Conservation (phyloP, 2,797 vertebrate genomes). For the Antrozous pallidus region DNA sequence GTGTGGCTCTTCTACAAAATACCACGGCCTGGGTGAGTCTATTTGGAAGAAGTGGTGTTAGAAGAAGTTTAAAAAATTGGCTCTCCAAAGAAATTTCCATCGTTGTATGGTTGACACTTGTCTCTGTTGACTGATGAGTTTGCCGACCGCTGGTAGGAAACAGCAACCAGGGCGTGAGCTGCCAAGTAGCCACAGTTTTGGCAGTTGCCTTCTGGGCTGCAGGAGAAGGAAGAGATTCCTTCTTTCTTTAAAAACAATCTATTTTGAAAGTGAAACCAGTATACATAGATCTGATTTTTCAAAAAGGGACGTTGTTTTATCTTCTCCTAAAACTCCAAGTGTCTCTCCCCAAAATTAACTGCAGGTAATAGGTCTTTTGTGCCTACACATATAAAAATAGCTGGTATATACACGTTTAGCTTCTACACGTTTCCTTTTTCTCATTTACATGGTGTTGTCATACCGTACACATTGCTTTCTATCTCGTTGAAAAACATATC, state of each 20-base stretch:
- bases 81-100: no score
- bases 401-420: background rate
- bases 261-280: background rate
- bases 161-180: background rate
- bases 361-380: background rate
- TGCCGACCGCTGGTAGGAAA: background rate
- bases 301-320: background rate
- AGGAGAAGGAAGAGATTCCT: background rate
- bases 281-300: background rate
- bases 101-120: no score
- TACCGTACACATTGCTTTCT: background rate
- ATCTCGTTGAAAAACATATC: constrained; percentile 18
- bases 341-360: constrained; percentile 10
- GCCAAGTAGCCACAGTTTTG: background rate
- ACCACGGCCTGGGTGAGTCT: no score
- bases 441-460: background rate
- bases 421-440: background rate
- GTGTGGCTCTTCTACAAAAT: no score
- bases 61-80: no score
- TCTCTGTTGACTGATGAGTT: no score
- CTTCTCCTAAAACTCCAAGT: background rate
- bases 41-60: no score
- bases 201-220: background rate
- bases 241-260: background rate
- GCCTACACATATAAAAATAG: background rate